Conservation (phyloP, 2,797 vertebrate species). For the Mallotus villosus region DNA sequence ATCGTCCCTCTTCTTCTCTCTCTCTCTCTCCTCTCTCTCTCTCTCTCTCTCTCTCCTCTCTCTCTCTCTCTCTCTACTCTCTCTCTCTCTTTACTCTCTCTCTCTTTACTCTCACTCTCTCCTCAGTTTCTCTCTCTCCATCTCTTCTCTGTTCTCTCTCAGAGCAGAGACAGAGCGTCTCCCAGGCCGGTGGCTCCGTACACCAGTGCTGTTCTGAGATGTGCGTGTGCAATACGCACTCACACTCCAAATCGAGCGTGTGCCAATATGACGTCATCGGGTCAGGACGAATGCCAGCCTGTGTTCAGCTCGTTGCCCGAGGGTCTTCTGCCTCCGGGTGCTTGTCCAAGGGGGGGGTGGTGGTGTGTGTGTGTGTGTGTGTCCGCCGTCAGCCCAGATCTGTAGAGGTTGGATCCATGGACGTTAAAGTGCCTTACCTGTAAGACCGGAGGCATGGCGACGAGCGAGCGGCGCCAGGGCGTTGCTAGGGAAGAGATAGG, state of each 20-base stretch:
- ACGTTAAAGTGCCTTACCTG: conserved; percentile 80
- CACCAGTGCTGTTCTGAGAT: background rate
- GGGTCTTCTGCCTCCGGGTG: conserved; percentile 37
- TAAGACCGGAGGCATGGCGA: conserved; percentile 72
- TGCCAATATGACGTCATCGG: conserved; percentile 16
- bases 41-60: background rate
- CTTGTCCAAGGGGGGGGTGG: conserved; percentile 58
- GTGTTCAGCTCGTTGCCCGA: conserved; percentile 24
- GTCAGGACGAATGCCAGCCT: conserved; percentile 52
- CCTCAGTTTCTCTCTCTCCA: too few relatives aligned
- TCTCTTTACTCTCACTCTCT: too few relatives aligned
- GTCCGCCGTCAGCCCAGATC: conserved; percentile 64
- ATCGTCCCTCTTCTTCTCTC: too few relatives aligned
- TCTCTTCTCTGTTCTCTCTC: too few relatives aligned
- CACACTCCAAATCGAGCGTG: conserved; percentile 27
- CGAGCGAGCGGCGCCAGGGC: conserved; percentile 47
- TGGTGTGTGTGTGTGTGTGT: conserved; percentile 69
- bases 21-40: too few relatives aligned
- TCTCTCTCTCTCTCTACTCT: too few relatives aligned
- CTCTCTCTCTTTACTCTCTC: too few relatives aligned
- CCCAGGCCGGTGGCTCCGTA: background rate
- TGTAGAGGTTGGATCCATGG: conserved; percentile 65
- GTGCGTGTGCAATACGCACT: background rate
- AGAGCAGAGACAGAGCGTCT: too few relatives aligned
- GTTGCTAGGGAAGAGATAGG: conserved; percentile 6